Evolutionary conservation across 2,797 vertebrate genomes (phyloP).

Genomic region (Sebastes iracundus): DNA sequence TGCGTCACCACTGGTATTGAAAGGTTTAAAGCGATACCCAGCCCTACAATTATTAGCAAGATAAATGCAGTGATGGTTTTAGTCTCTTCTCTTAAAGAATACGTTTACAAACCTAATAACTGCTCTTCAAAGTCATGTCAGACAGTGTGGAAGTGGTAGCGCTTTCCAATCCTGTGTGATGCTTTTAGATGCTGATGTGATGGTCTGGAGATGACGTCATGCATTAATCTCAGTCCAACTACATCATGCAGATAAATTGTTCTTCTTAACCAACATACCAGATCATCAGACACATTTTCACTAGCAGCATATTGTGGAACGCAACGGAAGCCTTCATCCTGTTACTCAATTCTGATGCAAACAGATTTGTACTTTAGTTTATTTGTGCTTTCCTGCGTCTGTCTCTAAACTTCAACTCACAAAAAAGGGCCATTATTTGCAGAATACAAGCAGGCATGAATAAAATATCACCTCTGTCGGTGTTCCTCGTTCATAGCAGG

Average conservation of each 20-base stretch:
- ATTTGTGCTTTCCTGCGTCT: not conserved
- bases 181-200: not conserved
- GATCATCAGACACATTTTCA: not conserved
- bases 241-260: not conserved
- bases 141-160: not conserved
- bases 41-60: rapidly evolving
- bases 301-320: not conserved
- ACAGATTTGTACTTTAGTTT: not conserved
- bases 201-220: not conserved
- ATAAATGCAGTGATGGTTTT: no score
- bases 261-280: no score
- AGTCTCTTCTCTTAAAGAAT: no score
- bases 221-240: not conserved
- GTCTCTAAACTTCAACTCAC: not conserved
- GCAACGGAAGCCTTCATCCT: not conserved
- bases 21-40: no score
- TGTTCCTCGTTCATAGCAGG: constrained; percentile 28
- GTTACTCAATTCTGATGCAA: not conserved
- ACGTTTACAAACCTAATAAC: no score
- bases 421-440: constrained; percentile 7
- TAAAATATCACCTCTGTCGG: constrained; percentile 46
- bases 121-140: not conserved
- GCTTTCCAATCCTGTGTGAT: not conserved
- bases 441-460: constrained; percentile 32
- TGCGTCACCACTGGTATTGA: rapidly evolving